Evolutionary conservation across 1,140 invertebrate genomes (phyloP).

Genomic region (Pantala flavescens): DNA sequence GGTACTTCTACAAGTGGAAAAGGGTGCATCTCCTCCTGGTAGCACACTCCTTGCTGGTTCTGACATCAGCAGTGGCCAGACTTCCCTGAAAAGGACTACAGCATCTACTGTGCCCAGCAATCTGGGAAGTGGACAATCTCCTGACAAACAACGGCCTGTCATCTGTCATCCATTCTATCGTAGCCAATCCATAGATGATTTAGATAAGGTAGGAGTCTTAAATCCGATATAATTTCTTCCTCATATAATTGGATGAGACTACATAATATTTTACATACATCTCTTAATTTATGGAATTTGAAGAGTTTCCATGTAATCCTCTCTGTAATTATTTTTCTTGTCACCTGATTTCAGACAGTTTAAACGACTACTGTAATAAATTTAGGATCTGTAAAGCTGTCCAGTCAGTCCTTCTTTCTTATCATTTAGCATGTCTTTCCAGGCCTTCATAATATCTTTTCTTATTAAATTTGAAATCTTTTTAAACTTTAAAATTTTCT

Average conservation of each 20-base stretch:
- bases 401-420: no score
- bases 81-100: constrained; percentile 40
- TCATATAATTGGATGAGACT: no score
- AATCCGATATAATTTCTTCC: constrained; percentile 22
- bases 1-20: constrained; percentile 58
- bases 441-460: no score
- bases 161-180: constrained; percentile 53
- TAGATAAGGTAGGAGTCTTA: constrained; percentile 40
- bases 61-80: constrained; percentile 29
- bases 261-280: neutral
- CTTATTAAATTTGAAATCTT: no score
- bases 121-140: constrained; percentile 28
- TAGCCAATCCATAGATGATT: constrained; percentile 54
- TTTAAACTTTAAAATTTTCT: no score
- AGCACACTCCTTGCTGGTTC: constrained; percentile 10
- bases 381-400: no score
- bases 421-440: no score
- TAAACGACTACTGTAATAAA: no score
- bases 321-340: no score
- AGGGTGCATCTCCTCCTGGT: constrained; percentile 30
- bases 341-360: no score
- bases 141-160: neutral
- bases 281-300: neutral
- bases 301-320: neutral
- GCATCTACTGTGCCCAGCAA: constrained; percentile 38